Evolutionary conservation across 2,797 vertebrate species (phyloP).

Genomic region (Enteromius paludinosus): DNA sequence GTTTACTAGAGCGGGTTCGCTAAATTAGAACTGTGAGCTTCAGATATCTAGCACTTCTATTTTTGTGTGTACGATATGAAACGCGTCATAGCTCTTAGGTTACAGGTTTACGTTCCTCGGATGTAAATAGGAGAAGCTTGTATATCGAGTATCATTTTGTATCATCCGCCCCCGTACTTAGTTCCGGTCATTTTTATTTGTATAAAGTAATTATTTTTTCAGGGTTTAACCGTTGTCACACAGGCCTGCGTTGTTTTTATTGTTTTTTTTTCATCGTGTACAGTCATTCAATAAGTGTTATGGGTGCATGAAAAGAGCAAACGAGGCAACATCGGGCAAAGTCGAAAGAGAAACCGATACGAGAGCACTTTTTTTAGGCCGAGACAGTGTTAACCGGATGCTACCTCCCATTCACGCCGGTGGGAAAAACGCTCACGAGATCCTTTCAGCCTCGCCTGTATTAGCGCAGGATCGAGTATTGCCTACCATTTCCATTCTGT

Average conservation of each 20-base stretch:
- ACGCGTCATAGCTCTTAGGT: conserved; percentile 27
- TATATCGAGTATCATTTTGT: conserved; percentile 52
- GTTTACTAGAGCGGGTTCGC: conserved; percentile 52
- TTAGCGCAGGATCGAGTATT: conserved; percentile 5
- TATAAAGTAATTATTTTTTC: conserved; percentile 49
- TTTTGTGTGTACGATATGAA: conserved; percentile 34
- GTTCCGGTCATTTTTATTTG: conserved; percentile 46
- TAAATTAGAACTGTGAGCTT: conserved; percentile 51
- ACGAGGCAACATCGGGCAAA: neutral
- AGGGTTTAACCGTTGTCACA: conserved; percentile 20
- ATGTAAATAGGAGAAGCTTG: conserved; percentile 60
- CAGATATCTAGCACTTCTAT: conserved; percentile 51
- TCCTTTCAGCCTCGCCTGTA: neutral
- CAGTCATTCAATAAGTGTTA: neutral
- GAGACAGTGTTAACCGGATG: conserved; percentile 44
- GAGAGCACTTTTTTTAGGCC: conserved; percentile 50
- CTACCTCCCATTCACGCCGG: conserved; percentile 52
- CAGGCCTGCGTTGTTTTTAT: conserved; percentile 5
- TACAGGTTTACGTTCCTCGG: conserved; percentile 43
- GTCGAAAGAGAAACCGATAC: neutral
- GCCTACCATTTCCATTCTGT: conserved; percentile 13
- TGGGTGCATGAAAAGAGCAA: neutral
- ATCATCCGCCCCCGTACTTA: conserved; percentile 14
- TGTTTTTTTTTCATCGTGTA: conserved; percentile 35
- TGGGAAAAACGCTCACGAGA: conserved; percentile 29